Conservation (phyloP, 2,797 vertebrate genomes). For the Poeciliopsis presidionis region DNA sequence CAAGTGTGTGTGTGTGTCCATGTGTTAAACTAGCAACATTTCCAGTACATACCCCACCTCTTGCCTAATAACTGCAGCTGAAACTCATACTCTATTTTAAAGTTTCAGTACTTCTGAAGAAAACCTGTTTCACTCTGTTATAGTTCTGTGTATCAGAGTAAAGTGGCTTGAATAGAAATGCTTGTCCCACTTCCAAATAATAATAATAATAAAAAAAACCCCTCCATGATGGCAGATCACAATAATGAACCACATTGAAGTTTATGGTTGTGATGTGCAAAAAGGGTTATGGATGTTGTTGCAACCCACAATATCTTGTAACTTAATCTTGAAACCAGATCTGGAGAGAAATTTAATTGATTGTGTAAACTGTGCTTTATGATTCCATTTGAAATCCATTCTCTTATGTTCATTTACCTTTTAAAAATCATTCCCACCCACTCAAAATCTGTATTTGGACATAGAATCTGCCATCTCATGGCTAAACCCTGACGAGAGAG, state of each 20-base stretch:
- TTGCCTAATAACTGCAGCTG: too few species aligned
- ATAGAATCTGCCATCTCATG: conserved; percentile 56
- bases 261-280: not conserved
- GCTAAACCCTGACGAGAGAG: conserved; percentile 55
- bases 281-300: not conserved
- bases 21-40: too few species aligned
- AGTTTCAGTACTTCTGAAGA: not conserved
- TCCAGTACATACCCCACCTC: too few species aligned
- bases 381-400: not conserved
- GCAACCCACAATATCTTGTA: not conserved
- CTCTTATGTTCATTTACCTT: conserved; percentile 4
- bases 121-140: not conserved
- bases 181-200: not conserved
- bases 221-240: not conserved
- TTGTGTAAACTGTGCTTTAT: not conserved
- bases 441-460: conserved; percentile 51
- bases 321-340: not conserved
- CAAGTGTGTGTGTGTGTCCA: not conserved
- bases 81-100: not conserved
- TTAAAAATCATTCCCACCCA: conserved; percentile 8
- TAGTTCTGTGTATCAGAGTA: not conserved
- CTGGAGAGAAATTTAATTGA: conserved; percentile 3
- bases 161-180: not conserved
- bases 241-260: not conserved
- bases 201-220: not conserved